Evolutionary conservation across 2,888 invertebrate species (phyloP).

Genomic region (Endomychus coccineus): DNA sequence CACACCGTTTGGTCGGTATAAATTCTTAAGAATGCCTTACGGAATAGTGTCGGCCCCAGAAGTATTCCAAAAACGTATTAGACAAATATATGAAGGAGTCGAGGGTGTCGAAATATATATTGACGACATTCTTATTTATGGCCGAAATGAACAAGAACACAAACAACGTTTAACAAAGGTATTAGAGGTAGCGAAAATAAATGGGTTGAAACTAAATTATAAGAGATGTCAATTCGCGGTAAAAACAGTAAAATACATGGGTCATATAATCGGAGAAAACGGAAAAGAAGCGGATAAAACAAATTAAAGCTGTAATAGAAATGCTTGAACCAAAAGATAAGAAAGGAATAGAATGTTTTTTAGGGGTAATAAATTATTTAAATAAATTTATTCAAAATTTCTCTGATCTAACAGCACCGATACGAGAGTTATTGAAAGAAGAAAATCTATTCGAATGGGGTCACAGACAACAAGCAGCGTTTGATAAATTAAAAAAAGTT

Average conservation of each 20-base stretch:
- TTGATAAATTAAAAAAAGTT: conserved; percentile 18
- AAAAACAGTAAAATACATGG: conserved; percentile 25
- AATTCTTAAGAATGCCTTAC: conserved; percentile 16
- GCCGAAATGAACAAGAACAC: conserved; percentile 12
- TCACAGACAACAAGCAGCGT: conserved; percentile 21
- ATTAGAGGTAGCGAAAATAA: conserved; percentile 7
- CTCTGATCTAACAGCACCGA: conserved; percentile 19
- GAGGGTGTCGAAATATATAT: conserved; percentile 9
- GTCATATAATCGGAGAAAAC: conserved; percentile 23
- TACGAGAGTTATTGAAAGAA: conserved; percentile 19
- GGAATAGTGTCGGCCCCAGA: conserved; percentile 15
- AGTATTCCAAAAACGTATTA: conserved; percentile 12
- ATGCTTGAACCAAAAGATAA: conserved; percentile 5
- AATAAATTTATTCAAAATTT: conserved; percentile 23
- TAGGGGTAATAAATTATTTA: conserved; percentile 23
- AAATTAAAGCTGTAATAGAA: conserved; percentile 3
- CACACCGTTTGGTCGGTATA: conserved; percentile 12
- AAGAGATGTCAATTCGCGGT: conserved; percentile 28
- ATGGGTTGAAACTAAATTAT: conserved; percentile 24
- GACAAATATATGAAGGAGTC: conserved; percentile 3
- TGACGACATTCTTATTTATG: conserved; percentile 15
- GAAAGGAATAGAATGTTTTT: conserved; percentile 12
- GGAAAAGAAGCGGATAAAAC: conserved; percentile 12
- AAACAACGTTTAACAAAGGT: conserved; percentile 9
- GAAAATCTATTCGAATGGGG: conserved; percentile 19